phyloP scores from a whole-genome alignment of 2,888 invertebrate species.

The Pristionchus entomophagus region DNA sequence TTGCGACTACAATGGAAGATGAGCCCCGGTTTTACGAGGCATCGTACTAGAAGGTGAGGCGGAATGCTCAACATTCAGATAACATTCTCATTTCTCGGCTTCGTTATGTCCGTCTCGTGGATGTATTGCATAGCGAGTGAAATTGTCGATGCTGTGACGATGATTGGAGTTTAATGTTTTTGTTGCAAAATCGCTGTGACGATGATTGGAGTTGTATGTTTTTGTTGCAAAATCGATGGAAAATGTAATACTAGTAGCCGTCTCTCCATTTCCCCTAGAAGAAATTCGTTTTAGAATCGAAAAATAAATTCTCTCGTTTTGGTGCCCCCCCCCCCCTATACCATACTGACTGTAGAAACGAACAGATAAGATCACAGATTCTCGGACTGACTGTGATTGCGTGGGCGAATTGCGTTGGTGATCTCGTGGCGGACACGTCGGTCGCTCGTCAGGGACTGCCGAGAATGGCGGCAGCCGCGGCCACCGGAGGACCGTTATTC shows the following conservation, averaged over 20 bases:
- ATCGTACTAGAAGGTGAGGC: too few relatives aligned
- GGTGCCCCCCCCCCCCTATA: too few relatives aligned
- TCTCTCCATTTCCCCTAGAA: too few relatives aligned
- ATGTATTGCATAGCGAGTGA: constrained; percentile 82
- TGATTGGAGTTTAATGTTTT: constrained; percentile 82
- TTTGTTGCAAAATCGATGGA: too few relatives aligned
- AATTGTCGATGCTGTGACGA: constrained; percentile 80
- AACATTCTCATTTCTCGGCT: constrained; percentile 78
- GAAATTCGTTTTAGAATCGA: too few relatives aligned
- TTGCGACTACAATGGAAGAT: neutral
- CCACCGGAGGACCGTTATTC: constrained; percentile 85
- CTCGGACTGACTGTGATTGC: constrained; percentile 82
- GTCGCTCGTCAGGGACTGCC: constrained; percentile 82
- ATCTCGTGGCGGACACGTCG: constrained; percentile 81
- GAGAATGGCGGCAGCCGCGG: constrained; percentile 83
- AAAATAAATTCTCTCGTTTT: too few relatives aligned
- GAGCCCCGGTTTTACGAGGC: neutral
- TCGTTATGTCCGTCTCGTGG: constrained; percentile 80
- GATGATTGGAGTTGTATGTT: too few relatives aligned
- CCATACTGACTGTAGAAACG: too few relatives aligned
- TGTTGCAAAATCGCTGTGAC: too few relatives aligned
- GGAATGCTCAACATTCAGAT: too few relatives aligned
- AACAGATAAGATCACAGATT: too few relatives aligned
- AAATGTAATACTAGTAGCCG: too few relatives aligned
- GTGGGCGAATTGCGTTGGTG: constrained; percentile 83